Percentiles rank a stretch among this genome's conserved stretches.
Conservation (phyloP, 1,140 invertebrate genomes). For the Drosophila melanogaster region Release_6_plus_ISO1_MT NT_033777.3:16060501-16061000, state of each 20-base stretch:
- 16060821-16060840: conserved; percentile 88
- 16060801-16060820: conserved; percentile 89
- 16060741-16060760: conserved; percentile 57
- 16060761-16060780: conserved; percentile 62
- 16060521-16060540: conserved; percentile 59
- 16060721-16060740: conserved; percentile 72
- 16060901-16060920: conserved; percentile 92
- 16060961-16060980: conserved; percentile 92
- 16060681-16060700: conserved; percentile 53
- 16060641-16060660: conserved; percentile 68
- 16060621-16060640: conserved; percentile 74
- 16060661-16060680: conserved; percentile 76
- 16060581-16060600: conserved; percentile 30
- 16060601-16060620: conserved; percentile 47
- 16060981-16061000: conserved; percentile 93
- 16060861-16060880: conserved; percentile 89
- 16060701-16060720: conserved; percentile 66
- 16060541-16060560: conserved; percentile 25
- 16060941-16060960: conserved; percentile 96
- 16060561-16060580: conserved; percentile 29
- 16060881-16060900: conserved; percentile 88
- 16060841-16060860: conserved; percentile 90
- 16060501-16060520: conserved; percentile 66
- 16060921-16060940: conserved; percentile 95
- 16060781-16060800: conserved; percentile 80